phyloP scores from a whole-genome alignment of 1,140 invertebrate genomes.

The Heliconius congener region DNA sequence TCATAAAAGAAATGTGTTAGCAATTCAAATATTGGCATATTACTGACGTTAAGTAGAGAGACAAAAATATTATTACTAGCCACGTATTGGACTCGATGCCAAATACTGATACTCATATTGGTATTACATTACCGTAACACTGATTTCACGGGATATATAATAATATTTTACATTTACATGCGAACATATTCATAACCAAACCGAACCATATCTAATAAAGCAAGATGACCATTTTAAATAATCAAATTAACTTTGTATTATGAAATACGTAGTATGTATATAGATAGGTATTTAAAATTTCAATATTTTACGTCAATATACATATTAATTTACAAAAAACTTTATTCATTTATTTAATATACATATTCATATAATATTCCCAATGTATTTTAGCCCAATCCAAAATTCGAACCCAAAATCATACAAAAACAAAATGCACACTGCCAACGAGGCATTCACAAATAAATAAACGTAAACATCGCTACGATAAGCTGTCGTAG shows the following conservation, averaged over 20 bases:
- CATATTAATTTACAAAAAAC: too few relatives aligned
- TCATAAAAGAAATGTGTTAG: not conserved
- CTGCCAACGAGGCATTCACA: not conserved
- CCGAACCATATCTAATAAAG: too few relatives aligned
- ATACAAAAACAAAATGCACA: not conserved
- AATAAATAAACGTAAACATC: not conserved
- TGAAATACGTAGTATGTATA: too few relatives aligned
- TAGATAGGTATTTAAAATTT: too few relatives aligned
- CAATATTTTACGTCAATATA: too few relatives aligned
- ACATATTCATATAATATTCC: too few relatives aligned
- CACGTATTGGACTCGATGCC: not conserved
- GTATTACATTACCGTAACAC: not conserved
- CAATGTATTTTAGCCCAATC: too few relatives aligned
- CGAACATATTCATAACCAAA: too few relatives aligned
- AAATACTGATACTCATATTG: not conserved
- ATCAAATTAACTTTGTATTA: too few relatives aligned
- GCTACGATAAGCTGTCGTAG: slow-evolving; percentile 3
- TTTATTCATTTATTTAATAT: too few relatives aligned
- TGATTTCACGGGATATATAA: not conserved
- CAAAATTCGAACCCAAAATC: not conserved
- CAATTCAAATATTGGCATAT: not conserved
- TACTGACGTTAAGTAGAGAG: not conserved
- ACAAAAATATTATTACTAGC: not conserved
- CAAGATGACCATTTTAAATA: too few relatives aligned
- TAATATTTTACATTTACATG: not conserved